A percentile compares a stretch with the other conserved stretches of the same genome.
These are phyloP conservation scores for Cryptocheilus praepositus DNA, from an alignment of 2,888 invertebrate genomes.

Conservation along the genomic window DNA sequence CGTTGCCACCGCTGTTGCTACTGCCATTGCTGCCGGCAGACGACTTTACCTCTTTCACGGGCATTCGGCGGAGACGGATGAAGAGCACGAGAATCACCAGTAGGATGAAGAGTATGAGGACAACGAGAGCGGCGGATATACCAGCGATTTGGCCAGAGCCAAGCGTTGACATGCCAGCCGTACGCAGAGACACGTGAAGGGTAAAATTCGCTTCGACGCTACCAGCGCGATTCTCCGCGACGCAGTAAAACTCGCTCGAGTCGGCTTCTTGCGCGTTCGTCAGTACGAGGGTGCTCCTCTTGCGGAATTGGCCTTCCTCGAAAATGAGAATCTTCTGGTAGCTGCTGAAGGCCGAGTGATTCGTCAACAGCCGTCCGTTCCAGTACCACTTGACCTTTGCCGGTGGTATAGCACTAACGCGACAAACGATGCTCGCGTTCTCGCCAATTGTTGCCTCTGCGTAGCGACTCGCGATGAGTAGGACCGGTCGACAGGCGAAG, in stretches of 20 bases:
- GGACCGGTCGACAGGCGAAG: conserved; percentile 90
- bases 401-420: conserved; percentile 87
- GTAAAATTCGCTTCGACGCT: conserved; percentile 93
- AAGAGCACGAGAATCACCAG: conserved; percentile 84
- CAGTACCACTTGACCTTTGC: conserved; percentile 91
- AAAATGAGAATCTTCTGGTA: conserved; percentile 86
- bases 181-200: conserved; percentile 85
- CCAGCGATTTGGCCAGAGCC: conserved; percentile 92
- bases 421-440: conserved; percentile 89
- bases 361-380: conserved; percentile 86
- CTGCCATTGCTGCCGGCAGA: conserved; percentile 74
- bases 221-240: conserved; percentile 92
- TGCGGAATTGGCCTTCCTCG: conserved; percentile 86
- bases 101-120: conserved; percentile 85
- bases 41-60: conserved; percentile 85
- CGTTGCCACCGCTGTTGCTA: conserved; percentile 57
- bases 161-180: conserved; percentile 87
- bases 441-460: conserved; percentile 88
- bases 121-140: conserved; percentile 87
- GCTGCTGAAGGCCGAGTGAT: conserved; percentile 86
- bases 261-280: conserved; percentile 90
- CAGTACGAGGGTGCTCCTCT: conserved; percentile 85
- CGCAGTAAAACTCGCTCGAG: conserved; percentile 90
- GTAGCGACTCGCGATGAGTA: conserved; percentile 84
- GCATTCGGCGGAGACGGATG: conserved; percentile 84